Evolutionary conservation across 2,797 vertebrate species (phyloP).

Genomic region (Diceros bicornis): DNA sequence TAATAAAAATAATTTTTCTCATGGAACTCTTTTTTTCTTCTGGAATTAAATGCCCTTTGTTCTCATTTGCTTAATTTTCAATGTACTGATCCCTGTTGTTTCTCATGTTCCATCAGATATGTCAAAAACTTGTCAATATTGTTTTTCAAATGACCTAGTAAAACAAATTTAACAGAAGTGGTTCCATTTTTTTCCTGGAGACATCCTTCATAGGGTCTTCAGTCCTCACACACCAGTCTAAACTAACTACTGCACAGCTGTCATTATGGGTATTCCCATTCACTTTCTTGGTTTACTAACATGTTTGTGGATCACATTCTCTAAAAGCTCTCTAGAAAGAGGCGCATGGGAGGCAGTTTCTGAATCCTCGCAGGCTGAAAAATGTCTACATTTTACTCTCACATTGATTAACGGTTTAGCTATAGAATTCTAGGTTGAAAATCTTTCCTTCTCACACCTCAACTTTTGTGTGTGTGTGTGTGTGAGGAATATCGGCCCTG

Average conservation of each 20-base stretch:
- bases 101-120: neutral
- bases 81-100: conserved; percentile 5
- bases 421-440: conserved; percentile 16
- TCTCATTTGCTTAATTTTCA: neutral
- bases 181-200: neutral
- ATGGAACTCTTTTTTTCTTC: neutral
- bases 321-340: neutral
- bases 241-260: neutral
- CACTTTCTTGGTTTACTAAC: neutral
- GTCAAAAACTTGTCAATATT: neutral
- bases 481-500: too few species aligned
- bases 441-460: neutral
- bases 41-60: neutral
- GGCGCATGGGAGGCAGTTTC: neutral
- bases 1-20: neutral
- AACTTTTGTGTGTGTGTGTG: too few species aligned
- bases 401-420: neutral
- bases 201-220: neutral
- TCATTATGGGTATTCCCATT: neutral
- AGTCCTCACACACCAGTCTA: neutral
- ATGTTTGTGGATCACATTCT: neutral
- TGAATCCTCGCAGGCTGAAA: neutral
- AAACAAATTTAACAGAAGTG: neutral
- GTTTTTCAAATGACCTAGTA: neutral
- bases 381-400: neutral